Conservation (phyloP, 2,888 invertebrate genomes). For the Andrena dorsata region DNA sequence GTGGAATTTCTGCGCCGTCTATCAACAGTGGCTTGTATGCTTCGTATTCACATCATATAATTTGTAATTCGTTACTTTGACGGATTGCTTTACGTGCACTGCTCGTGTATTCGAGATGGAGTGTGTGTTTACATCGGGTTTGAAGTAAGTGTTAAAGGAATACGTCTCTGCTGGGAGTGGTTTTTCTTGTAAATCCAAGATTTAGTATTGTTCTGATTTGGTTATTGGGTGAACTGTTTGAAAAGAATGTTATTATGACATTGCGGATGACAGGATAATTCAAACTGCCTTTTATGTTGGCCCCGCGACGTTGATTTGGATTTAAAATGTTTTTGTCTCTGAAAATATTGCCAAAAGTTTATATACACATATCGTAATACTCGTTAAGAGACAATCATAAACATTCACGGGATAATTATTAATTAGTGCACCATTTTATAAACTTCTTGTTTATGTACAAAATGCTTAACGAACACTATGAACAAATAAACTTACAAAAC, state of each 20-base stretch:
- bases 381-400: no score
- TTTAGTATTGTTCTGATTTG: not conserved
- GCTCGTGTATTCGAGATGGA: not conserved
- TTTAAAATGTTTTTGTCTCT: no score
- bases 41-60: not conserved
- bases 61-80: conserved; percentile 3
- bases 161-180: not conserved
- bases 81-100: not conserved
- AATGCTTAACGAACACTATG: no score
- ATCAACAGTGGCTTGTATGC: conserved; percentile 5
- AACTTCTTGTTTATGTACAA: no score
- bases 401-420: no score
- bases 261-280: no score
- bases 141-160: not conserved
- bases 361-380: no score
- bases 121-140: not conserved
- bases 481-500: no score
- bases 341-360: no score
- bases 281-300: no score
- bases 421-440: no score
- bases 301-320: no score
- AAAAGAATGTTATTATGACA: not conserved
- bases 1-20: conserved; percentile 3
- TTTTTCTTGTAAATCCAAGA: not conserved
- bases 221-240: not conserved